Percentiles rank a stretch among this genome's conserved stretches.
Conservation (phyloP, 30 jellyfish, hydroid and myxozoan species). For the Cassiopea xamachana region DNA sequence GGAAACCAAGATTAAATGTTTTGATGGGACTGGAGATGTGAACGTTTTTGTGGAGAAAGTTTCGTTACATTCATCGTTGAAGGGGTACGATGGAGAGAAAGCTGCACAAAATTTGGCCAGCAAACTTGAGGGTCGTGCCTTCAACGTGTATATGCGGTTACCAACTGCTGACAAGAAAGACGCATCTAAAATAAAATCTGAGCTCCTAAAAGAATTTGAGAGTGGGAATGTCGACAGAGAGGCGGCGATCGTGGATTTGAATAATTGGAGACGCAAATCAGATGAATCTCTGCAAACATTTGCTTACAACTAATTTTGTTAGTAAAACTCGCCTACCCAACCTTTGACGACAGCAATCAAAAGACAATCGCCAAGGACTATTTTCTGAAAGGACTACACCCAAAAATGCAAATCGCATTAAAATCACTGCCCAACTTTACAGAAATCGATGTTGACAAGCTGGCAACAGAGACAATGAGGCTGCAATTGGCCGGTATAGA, state of each 20-base stretch:
- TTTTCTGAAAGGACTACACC: conserved; percentile 3
- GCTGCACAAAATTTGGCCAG: neutral
- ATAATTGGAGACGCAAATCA: conserved; percentile 6
- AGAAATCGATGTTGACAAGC: neutral
- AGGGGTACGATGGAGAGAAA: conserved; percentile 37
- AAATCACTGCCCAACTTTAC: neutral
- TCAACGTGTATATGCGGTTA: conserved; percentile 20
- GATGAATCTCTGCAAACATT: conserved; percentile 38
- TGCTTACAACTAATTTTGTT: conserved; percentile 3
- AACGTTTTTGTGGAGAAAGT: conserved; percentile 31
- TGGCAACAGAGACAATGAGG: conserved; percentile 14
- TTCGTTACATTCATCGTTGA: conserved; percentile 21
- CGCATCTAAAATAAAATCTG: neutral
- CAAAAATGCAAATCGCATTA: no score
- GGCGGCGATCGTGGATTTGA: conserved; percentile 25
- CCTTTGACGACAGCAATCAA: conserved; percentile 4
- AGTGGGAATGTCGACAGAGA: conserved; percentile 47
- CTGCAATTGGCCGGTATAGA: conserved; percentile 38
- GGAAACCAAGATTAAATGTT: conserved; percentile 16
- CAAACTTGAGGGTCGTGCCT: neutral
- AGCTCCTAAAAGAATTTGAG: conserved; percentile 26
- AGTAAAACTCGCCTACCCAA: conserved; percentile 27
- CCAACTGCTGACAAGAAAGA: neutral
- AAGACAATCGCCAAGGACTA: conserved; percentile 35
- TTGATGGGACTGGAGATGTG: conserved; percentile 29